Base-by-base conservation (phyloP, 2,113 vertebrate genomes). In the Poecile atricapillus region DNA sequence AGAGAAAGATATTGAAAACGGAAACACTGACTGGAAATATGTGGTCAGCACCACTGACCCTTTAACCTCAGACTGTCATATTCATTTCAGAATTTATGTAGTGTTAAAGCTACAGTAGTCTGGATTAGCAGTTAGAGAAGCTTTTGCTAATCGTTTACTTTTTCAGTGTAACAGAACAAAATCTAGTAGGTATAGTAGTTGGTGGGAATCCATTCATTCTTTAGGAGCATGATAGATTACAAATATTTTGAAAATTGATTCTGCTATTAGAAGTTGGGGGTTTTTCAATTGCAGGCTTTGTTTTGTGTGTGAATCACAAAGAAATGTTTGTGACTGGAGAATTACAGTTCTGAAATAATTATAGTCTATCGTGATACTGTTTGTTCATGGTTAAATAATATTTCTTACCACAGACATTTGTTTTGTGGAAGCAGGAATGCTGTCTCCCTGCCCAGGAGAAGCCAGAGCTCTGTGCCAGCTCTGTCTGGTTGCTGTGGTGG, bases 31-130 rank as follows among this genome's bases (percentile, higher is more conserved):
- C 33, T 91, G 76, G n/a, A 80, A 86, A 46, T 80, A 21, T 0
- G 17, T 44, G 60, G 60, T n/a, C 25, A 43, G 8, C 60, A 49
- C 68, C 52, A 8, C 1, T 84, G 69, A 75, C 60, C 41, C 65
- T 81, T 83, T 78, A 49, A 88, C 65, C 68, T 93, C 44, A 63
- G 24, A 28, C 64, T 89, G 85, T 90, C 76, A 39, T 75, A 63
- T 74, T 71, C 0, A 24, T 62, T 64, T 63, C 47, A 58, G 30
- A 84, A 88, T 80, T 41, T 75, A 90, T 55, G 24, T 76, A 75
- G 78, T 55, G 62, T 84, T 96, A 68, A 63, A 90, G 87, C 33
- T 95, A 46, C 86, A 89, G 79, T 83, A 86, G 65, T 86, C 39
- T 56, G 53, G 65, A 35, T 85, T 69, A 52, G 67, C 47, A 87